Conservation (phyloP, 37 sponge, comb jelly and placozoan genomes). For the Hormiphora californensis region DNA sequence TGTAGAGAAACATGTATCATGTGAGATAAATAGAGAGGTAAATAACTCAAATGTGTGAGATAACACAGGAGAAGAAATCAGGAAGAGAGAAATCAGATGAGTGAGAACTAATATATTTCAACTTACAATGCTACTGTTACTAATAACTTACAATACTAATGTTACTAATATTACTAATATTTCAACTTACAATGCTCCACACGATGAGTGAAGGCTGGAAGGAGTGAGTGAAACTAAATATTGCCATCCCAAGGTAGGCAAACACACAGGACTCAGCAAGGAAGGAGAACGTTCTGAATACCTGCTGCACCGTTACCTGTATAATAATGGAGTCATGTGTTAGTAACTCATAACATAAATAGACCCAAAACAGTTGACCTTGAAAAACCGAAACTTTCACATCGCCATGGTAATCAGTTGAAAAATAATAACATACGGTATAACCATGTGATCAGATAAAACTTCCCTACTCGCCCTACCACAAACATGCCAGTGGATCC, state of each 20-base stretch:
- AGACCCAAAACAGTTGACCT: background rate
- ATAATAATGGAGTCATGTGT: background rate
- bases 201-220: constrained; percentile 70
- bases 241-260: constrained; percentile 83
- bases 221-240: constrained; percentile 74
- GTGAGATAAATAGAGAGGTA: background rate
- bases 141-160: too few species aligned
- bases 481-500: too few species aligned
- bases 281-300: constrained; percentile 16
- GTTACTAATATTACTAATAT: too few species aligned
- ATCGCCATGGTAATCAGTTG: too few species aligned
- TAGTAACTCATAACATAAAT: background rate
- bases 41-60: background rate
- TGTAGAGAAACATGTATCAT: constrained; percentile 44
- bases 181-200: constrained; percentile 85
- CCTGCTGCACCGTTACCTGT: constrained; percentile 28
- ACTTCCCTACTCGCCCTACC: too few species aligned
- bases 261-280: constrained; percentile 86
- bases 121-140: too few species aligned
- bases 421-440: too few species aligned
- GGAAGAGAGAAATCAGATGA: too few species aligned
- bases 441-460: too few species aligned
- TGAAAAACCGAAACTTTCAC: background rate
- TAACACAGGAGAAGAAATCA: background rate
- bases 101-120: too few species aligned